These are phyloP conservation scores for Marasmarcha lunaedactyla DNA, from an alignment of 2,888 invertebrate species.

Conservation along the genomic window DNA sequence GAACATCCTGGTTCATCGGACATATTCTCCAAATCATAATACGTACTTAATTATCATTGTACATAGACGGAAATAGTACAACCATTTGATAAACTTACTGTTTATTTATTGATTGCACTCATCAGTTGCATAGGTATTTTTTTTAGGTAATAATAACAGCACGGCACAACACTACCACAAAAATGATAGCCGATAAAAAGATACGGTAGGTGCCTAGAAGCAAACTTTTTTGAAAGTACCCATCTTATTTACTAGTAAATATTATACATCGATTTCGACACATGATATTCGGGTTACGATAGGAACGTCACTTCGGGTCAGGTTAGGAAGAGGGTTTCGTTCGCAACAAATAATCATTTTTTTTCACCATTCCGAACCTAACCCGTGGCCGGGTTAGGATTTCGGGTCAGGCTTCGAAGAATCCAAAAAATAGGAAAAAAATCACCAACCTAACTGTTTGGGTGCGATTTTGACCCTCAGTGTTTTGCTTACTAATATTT, in stretches of 20 bases:
- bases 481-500: too few species aligned
- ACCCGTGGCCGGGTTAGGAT: conserved; percentile 2
- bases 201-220: neutral
- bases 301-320: neutral
- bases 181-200: neutral
- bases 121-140: too few species aligned
- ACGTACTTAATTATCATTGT: neutral
- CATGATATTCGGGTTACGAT: neutral
- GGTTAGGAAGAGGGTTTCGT: neutral
- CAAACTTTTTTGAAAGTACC: neutral
- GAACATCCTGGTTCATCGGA: neutral
- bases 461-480: too few species aligned
- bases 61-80: neutral
- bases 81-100: neutral
- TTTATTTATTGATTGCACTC: neutral
- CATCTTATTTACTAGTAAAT: neutral
- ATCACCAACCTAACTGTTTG: too few species aligned
- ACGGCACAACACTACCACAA: neutral
- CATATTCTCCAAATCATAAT: neutral
- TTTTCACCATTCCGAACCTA: neutral
- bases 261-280: neutral
- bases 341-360: neutral
- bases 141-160: neutral
- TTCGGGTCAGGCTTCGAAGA: conserved; percentile 1
- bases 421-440: too few species aligned